phyloP scores from a whole-genome alignment of 2,797 vertebrate species.

The Sebastes nivosus region DNA sequence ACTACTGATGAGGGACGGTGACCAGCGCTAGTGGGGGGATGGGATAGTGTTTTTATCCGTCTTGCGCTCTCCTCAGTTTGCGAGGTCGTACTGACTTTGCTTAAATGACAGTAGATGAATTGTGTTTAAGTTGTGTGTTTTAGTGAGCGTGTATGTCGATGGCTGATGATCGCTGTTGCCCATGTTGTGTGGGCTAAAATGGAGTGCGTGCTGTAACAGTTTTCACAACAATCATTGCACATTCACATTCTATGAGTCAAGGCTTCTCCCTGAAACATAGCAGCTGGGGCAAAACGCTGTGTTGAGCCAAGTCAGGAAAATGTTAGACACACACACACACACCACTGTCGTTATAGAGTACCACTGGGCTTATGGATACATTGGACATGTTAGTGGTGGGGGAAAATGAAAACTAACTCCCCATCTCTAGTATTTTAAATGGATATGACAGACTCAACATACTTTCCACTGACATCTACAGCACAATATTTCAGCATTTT shows the following conservation, averaged over 20 bases:
- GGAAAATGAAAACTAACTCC: slow-evolving; percentile 11
- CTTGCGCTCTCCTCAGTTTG: slow-evolving; percentile 23
- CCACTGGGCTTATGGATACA: slow-evolving; percentile 13
- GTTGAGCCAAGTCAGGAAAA: slow-evolving; percentile 39
- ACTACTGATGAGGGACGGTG: slow-evolving; percentile 73
- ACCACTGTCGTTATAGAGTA: slow-evolving; percentile 19
- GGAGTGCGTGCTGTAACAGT: slow-evolving; percentile 26
- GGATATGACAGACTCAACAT: slow-evolving; percentile 26
- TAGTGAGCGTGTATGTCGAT: slow-evolving; percentile 10
- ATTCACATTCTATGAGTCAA: slow-evolving; percentile 54
- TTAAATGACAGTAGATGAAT: not conserved
- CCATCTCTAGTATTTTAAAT: slow-evolving; percentile 33
- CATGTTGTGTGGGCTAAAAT: slow-evolving; percentile 25
- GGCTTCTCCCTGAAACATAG: slow-evolving; percentile 40
- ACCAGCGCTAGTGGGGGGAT: slow-evolving; percentile 67
- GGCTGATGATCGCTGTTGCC: slow-evolving; percentile 10
- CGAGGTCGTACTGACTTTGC: slow-evolving; percentile 1
- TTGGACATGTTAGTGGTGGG: slow-evolving; percentile 18
- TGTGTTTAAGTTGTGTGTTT: slow-evolving; percentile 22
- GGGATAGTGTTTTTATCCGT: slow-evolving; percentile 49
- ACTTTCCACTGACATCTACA: slow-evolving; percentile 36
- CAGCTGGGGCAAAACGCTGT: slow-evolving; percentile 31
- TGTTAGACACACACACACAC: slow-evolving; percentile 27
- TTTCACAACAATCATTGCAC: slow-evolving; percentile 58
- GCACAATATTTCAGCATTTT: slow-evolving; percentile 9